phyloP scores from a whole-genome alignment of 2,113 vertebrate species.

The Beaufortia kweichowensis region DNA sequence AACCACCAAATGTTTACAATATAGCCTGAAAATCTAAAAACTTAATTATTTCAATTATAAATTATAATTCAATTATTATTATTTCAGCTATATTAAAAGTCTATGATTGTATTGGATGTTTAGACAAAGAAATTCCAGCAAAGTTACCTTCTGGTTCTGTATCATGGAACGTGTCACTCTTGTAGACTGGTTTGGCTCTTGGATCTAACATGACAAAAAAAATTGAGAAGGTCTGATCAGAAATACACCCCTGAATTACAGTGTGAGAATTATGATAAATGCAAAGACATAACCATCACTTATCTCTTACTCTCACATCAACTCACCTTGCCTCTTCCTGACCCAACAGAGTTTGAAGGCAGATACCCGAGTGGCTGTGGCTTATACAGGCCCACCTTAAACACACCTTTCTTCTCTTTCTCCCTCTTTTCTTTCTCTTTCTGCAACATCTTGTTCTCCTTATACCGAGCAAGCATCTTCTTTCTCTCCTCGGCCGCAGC shows the following conservation, averaged over 20 bases:
- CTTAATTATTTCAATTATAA: no score
- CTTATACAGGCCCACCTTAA: constrained; percentile 85
- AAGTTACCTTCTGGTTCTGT: constrained; percentile 61
- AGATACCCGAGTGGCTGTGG: constrained; percentile 60
- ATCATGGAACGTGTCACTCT: constrained; percentile 76
- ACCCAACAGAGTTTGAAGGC: constrained; percentile 46
- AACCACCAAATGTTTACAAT: no score
- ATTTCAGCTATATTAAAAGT: no score
- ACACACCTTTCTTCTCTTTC: constrained; percentile 79
- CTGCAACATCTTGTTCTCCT: constrained; percentile 84
- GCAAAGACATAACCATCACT: background rate
- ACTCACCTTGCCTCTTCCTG: constrained; percentile 69
- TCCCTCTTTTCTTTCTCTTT: constrained; percentile 85
- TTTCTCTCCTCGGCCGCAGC: constrained; percentile 70
- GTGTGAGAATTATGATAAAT: background rate
- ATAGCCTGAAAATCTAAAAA: no score
- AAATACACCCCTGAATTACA: background rate
- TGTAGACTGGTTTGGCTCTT: constrained; percentile 44
- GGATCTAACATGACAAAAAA: constrained; percentile 24
- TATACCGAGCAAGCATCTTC: constrained; percentile 86
- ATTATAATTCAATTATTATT: no score
- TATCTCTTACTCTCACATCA: no score
- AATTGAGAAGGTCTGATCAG: background rate
- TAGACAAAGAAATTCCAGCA: background rate
- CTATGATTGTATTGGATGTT: no score